Base-by-base conservation (phyloP, 2,797 vertebrate genomes). In the Propithecus perrieri region DNA sequence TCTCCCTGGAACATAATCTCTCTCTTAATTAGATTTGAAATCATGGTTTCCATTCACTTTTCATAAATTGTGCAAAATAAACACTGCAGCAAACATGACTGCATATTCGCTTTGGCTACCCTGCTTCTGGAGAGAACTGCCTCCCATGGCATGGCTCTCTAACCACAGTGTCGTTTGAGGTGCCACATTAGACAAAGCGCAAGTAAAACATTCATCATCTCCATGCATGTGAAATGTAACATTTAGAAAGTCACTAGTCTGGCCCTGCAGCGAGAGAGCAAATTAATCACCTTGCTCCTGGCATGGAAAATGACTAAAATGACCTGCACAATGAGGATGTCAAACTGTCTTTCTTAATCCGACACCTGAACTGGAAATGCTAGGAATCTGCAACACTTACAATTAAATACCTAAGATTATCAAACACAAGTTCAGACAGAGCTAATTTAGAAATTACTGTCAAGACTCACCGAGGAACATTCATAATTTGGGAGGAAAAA, bases 381-480 rank as follows among this genome's bases (percentile, higher is more conserved):
- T 46, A 81, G 80, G 95, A 94, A 87, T 96, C 96, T 41, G 35
- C 88, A 94, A 96, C 95, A 80, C 89, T 89, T 90, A 61, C 24
- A 76, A 90, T 94, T 90, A 90, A 91, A 90, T 90, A 84, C 89
- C 84, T 41, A 20, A 95, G 84, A 96, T 96, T 61, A 72, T 38
- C 43, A 80, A 91, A 85, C 43, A 5, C 97, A 94, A 95, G 96
- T 93, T 94, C 96, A 96, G 96, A 96, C 97, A 95, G 75, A 85
- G 86, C 89, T 96, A 85, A 96, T 95, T 95, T 75, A 94, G 95
- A 97, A 97, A 95, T 94, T 87, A 97, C 65, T 90, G 91, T 96
- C 84, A 97, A 88, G 74, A 85, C 35, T 96, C 79, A 85, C 76
- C 0, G 13, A 93, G 72, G 43, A 97, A 33, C 18, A 83, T 72